Evolutionary conservation across 2,888 invertebrate species (phyloP), one percentile per base, ranked within the genome.

Genomic region (Perizoma flavofasciatum): DNA sequence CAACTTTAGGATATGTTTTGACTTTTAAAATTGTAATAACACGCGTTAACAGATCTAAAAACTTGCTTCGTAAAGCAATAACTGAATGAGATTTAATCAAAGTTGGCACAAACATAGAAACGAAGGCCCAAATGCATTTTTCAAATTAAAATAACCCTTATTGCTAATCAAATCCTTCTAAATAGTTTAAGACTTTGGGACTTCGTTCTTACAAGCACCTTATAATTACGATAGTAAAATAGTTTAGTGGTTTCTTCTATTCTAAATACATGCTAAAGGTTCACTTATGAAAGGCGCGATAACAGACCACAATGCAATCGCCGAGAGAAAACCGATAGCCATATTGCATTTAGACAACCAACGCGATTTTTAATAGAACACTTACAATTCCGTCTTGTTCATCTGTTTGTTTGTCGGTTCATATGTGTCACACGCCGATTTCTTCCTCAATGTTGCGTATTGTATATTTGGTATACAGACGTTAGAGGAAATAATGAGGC

Each of bases 71-170:
- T 35, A 57, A 39, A 55, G 61, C 53, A 60, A 60, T 55, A 60
- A 64, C 53, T 39, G 53, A 51, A 52, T 46, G 49, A 50, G 35
- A 51, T 60, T 40, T 40, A 58, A 63, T 75, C 65, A 71, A 80
- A 83, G 85, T 89, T 90, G 90, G 90, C 90, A 90, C 90, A 85
- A 83, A 82, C 82, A 84, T 74, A 81, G 69, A 74, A 83, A 82
- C 82, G 79, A 81, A 78, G 78, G 61, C 82, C 83, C 85, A 85
- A 84, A 83, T 39, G 66, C 68, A 66, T 63, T 9, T 44, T 46
- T 63, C 61, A 69, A 64, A 49, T 72, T 61, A 81, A 82, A 86
- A 87, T 85, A 87, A 74, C 78, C 83, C 79, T 82, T 86, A 85
- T 79, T 75, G 73, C 75, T 80, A 82, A 76, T 76, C 71, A 66